Percentiles rank a stretch among this genome's conserved stretches.
Conservation (phyloP, 2,888 invertebrate species). For the Campopleginae sp. region DNA sequence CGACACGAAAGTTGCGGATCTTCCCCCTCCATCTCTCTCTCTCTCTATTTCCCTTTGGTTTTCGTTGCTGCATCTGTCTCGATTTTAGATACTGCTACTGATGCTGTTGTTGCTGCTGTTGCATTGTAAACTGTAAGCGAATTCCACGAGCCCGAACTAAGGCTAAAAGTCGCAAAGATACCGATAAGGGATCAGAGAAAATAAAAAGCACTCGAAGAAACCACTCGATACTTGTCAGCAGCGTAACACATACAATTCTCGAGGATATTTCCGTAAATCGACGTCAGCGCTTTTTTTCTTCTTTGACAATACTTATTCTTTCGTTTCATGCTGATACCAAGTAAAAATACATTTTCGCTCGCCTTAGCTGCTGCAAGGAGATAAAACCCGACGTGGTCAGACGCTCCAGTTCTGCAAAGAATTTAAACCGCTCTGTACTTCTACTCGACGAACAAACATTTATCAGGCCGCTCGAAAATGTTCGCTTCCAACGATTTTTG, state of each 20-base stretch:
- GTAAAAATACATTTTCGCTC: conserved; percentile 8
- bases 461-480: background rate
- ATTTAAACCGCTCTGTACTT: background rate
- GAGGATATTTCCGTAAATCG: conserved; percentile 40
- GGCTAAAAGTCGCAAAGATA: conserved; percentile 44
- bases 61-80: conserved; percentile 13
- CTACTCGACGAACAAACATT: background rate
- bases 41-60: background rate
- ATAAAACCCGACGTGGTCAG: conserved; percentile 52
- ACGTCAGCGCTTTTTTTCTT: conserved; percentile 57
- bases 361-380: conserved; percentile 31
- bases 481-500: background rate
- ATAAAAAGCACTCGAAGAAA: conserved; percentile 45
- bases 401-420: background rate
- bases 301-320: conserved; percentile 49
- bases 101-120: conserved; percentile 23
- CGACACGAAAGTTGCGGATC: background rate
- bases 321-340: conserved; percentile 38
- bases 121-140: conserved; percentile 56
- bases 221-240: conserved; percentile 39
- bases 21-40: background rate
- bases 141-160: conserved; percentile 21
- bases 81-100: conserved; percentile 8
- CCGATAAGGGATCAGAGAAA: conserved; percentile 19
- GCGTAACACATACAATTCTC: conserved; percentile 22